phyloP scores from a whole-genome alignment of 1,140 invertebrate species.

The Acromyrmex echinatior region DNA sequence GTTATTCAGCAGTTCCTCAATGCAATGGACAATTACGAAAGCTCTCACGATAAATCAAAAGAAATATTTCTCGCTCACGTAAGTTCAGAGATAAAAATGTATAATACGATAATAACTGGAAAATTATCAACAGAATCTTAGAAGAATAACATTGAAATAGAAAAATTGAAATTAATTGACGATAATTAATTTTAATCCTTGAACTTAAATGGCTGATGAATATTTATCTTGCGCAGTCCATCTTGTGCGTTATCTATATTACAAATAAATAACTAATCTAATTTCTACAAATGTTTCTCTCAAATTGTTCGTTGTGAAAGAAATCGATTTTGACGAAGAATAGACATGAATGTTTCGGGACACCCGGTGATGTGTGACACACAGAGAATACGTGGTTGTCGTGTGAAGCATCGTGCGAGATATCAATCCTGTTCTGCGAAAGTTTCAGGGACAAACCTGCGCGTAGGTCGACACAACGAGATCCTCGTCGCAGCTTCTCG shows the following conservation, averaged over 20 bases:
- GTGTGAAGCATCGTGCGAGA: conserved; percentile 52
- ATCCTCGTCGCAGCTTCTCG: conserved; percentile 56
- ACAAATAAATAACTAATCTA: conserved; percentile 24
- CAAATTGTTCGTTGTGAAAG: not conserved
- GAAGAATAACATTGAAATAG: not conserved
- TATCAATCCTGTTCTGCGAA: conserved; percentile 46
- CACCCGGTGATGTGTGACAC: conserved; percentile 25
- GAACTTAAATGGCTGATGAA: not conserved
- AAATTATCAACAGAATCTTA: not conserved
- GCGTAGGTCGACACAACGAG: conserved; percentile 34
- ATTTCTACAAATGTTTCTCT: not conserved
- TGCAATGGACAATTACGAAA: not conserved
- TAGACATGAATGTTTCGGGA: not conserved
- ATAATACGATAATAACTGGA: not conserved
- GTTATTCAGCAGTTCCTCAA: not conserved
- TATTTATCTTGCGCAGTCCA: not conserved
- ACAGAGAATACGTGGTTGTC: conserved; percentile 1
- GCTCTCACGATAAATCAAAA: not conserved
- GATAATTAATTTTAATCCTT: not conserved
- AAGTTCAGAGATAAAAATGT: not conserved
- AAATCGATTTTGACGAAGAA: conserved; percentile 1
- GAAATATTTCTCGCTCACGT: not conserved
- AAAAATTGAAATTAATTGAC: not conserved
- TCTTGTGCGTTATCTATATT: conserved; percentile 9
- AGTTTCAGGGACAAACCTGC: conserved; percentile 59